Evolutionary conservation across 1,140 invertebrate genomes (phyloP).

Genomic region (Luehdorfia chinensis): DNA sequence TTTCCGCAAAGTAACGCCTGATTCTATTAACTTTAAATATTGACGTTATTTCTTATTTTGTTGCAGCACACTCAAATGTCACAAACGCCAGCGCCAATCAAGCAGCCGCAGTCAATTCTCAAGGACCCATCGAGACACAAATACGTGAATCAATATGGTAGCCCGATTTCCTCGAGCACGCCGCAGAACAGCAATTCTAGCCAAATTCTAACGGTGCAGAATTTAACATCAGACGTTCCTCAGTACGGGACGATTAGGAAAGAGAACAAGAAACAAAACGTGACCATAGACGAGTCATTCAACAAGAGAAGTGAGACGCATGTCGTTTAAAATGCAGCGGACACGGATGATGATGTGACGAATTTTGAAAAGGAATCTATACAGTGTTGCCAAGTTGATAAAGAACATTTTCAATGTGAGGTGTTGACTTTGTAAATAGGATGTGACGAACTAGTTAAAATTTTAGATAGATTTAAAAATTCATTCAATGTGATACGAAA

Average conservation of each 20-base stretch:
- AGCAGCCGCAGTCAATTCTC: slow-evolving; percentile 79
- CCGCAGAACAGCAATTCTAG: slow-evolving; percentile 58
- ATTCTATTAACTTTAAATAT: no score
- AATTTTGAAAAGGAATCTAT: no score
- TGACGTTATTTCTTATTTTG: no score
- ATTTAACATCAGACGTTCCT: slow-evolving; percentile 62
- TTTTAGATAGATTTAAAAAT: slow-evolving; percentile 69
- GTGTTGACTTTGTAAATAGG: slow-evolving; percentile 37
- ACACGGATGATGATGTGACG: no score
- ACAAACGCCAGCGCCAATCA: slow-evolving; percentile 55
- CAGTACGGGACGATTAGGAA: slow-evolving; percentile 74
- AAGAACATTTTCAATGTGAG: slow-evolving; percentile 24
- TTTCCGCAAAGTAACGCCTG: no score
- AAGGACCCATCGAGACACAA: slow-evolving; percentile 79
- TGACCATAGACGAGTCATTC: slow-evolving; percentile 66
- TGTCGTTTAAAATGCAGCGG: slow-evolving; percentile 67
- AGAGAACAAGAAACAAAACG: slow-evolving; percentile 72
- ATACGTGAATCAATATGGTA: slow-evolving; percentile 76
- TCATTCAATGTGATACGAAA: slow-evolving; percentile 67
- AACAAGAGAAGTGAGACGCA: slow-evolving; percentile 68
- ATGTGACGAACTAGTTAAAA: slow-evolving; percentile 46
- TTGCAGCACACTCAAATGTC: slow-evolving; percentile 49
- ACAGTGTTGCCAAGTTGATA: no score
- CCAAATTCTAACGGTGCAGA: slow-evolving; percentile 74
- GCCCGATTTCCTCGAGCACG: slow-evolving; percentile 61